These are phyloP conservation scores for Corapipo altera DNA, from an alignment of 2,113 vertebrate genomes.

Conservation along the genomic window DNA sequence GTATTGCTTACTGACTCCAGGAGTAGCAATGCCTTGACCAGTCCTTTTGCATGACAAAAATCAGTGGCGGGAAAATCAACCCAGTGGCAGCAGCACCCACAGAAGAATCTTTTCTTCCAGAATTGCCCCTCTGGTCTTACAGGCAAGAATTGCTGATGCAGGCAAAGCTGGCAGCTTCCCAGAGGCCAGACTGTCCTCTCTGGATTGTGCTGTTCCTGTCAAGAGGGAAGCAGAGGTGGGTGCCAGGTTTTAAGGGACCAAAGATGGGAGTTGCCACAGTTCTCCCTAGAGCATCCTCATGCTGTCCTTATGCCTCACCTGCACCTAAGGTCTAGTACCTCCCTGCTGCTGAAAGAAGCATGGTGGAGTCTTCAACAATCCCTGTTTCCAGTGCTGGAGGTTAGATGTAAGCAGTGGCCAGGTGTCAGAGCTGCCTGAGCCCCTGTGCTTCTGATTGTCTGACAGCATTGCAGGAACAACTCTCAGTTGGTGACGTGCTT, in stretches of 20 bases:
- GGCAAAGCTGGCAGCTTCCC: not conserved
- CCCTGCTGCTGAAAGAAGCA: not conserved
- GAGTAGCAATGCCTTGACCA: not conserved
- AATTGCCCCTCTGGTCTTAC: not conserved
- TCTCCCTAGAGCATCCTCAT: not conserved
- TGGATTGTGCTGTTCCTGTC: not conserved
- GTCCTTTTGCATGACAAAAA: not conserved
- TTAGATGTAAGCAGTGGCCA: not conserved
- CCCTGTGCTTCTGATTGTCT: not conserved
- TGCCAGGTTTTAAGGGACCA: not conserved
- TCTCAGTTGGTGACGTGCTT: not conserved
- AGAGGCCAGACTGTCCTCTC: not conserved
- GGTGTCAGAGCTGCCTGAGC: not conserved
- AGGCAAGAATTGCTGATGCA: not conserved
- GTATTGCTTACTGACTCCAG: not conserved
- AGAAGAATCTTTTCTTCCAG: not conserved
- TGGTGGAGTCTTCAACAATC: not conserved
- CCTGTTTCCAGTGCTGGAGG: not conserved
- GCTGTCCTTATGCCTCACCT: not conserved
- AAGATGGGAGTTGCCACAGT: not conserved
- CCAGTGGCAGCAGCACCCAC: not conserved
- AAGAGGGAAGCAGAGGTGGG: not conserved
- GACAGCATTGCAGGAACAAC: not conserved
- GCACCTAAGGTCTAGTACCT: not conserved
- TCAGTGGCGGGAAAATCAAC: not conserved